A percentile compares a stretch with the other conserved stretches of the same genome.
phyloP scores from a whole-genome alignment of 2,888 invertebrate species.

The Eupithecia inturbata region DNA sequence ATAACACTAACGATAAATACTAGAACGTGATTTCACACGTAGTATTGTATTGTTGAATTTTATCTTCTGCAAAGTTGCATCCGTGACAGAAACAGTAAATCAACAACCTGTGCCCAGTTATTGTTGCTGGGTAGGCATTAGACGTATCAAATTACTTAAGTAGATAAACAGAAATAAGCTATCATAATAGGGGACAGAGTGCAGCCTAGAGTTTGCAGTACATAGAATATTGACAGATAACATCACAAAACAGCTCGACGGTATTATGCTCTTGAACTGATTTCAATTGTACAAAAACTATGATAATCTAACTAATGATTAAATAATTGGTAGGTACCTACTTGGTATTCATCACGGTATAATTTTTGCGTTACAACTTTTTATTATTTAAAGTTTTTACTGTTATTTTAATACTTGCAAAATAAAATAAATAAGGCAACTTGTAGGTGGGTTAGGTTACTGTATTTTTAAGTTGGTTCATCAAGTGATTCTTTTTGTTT shows the following conservation, averaged over 20 bases:
- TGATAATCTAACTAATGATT: background rate
- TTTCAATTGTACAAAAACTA: background rate
- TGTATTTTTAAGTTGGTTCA: background rate
- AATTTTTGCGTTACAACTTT: conserved; percentile 11
- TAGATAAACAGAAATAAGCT: background rate
- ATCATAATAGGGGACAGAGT: background rate
- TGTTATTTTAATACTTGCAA: background rate
- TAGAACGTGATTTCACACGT: conserved; percentile 46
- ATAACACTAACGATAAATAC: conserved; percentile 35
- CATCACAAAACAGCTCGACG: background rate
- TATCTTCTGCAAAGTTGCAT: conserved; percentile 43
- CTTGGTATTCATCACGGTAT: conserved; percentile 15
- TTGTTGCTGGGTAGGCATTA: conserved; percentile 31
- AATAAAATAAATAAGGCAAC: background rate
- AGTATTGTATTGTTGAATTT: conserved; percentile 40
- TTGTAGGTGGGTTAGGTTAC: too few species aligned
- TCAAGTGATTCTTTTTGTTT: background rate
- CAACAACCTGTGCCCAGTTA: conserved; percentile 49
- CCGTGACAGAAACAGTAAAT: conserved; percentile 45
- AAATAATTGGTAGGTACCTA: background rate
- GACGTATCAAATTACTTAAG: background rate
- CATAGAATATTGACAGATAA: background rate
- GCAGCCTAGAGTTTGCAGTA: too few species aligned
- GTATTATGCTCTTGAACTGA: background rate
- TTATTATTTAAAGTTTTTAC: background rate